Evolutionary conservation across 2,797 vertebrate genomes (phyloP), one percentile per base, ranked within the genome.

Genomic region (Argya squamiceps): DNA sequence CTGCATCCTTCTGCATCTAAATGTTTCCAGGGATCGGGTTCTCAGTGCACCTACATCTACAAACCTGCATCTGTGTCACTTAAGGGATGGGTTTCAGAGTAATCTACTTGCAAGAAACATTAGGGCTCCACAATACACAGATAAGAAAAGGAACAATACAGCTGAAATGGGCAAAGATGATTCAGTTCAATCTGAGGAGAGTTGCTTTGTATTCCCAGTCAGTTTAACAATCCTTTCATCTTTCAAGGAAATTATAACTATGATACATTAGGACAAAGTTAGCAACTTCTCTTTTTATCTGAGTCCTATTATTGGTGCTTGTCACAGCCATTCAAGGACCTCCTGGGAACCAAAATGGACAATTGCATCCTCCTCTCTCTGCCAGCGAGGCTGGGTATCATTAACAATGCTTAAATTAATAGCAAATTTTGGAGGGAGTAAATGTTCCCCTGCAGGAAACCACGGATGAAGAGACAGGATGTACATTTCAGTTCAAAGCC

Each of bases 191-290:
- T 82, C 88, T 65, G 88, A 95, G 84, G 50, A 90, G 76, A 62
- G 56, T 69, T 71, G 80, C 91, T 97, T 96, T 96, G 85, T 96
- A 73, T 96, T 85, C 92, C 84, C 88, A 88, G 94, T 39, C 95
- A 95, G 65, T 93, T 95, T 92, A 92, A 89, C 78, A 81, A 76
- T 63, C 85, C 80, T 95, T 95, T 92, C 83, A 88, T 96, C 88
- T 79, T 93, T 92, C 95, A 96, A 94, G 93, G 78, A 97, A 96
- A 96, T 97, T 95, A 93, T 92, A 91, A 92, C 94, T 84, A 78
- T 92, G 96, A 94, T 85, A 93, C 93, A 92, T 0, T 44, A 53
- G 92, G 91, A 95, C 84, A 96, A 94, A 95, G 95, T 95, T 95
- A 94, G 92, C 92, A 96, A 95, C 96, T 94, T 95, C 91, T 92